phyloP scores from a whole-genome alignment of 2,113 vertebrate genomes.

The Cololabis saira region DNA sequence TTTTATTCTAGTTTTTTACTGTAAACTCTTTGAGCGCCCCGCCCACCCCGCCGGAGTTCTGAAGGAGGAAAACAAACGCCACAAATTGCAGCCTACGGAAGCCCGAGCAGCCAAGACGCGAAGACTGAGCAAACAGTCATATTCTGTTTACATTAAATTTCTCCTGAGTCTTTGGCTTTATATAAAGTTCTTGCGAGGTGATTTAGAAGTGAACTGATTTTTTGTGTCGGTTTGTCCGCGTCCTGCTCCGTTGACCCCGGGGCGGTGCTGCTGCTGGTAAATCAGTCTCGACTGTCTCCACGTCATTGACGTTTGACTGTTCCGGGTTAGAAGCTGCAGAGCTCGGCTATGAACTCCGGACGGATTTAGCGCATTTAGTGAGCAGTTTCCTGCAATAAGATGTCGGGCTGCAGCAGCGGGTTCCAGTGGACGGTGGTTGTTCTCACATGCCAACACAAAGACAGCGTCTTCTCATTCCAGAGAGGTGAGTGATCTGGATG shows the following conservation, averaged over 20 bases:
- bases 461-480: conserved; percentile 87
- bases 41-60: not conserved
- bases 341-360: not conserved
- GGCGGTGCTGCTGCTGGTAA: not conserved
- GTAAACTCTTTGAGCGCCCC: too few species aligned
- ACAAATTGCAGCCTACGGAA: conserved; percentile 15
- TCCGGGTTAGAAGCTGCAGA: not conserved
- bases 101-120: not conserved
- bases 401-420: conserved; percentile 16
- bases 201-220: not conserved
- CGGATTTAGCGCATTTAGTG: not conserved
- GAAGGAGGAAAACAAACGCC: rapidly evolving
- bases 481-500: conserved; percentile 76
- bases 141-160: too few species aligned
- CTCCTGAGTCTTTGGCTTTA: not conserved
- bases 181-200: not conserved
- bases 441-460: conserved; percentile 89
- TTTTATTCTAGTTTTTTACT: not conserved
- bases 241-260: not conserved
- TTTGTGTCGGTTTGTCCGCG: not conserved
- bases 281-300: too few species aligned
- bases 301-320: not conserved
- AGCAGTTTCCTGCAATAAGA: not conserved
- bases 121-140: not conserved
- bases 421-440: conserved; percentile 86